A percentile compares a stretch with the other conserved stretches of the same genome.
Evolutionary conservation across 2,888 invertebrate genomes (phyloP).

Genomic region (Heliconius cydno): DNA sequence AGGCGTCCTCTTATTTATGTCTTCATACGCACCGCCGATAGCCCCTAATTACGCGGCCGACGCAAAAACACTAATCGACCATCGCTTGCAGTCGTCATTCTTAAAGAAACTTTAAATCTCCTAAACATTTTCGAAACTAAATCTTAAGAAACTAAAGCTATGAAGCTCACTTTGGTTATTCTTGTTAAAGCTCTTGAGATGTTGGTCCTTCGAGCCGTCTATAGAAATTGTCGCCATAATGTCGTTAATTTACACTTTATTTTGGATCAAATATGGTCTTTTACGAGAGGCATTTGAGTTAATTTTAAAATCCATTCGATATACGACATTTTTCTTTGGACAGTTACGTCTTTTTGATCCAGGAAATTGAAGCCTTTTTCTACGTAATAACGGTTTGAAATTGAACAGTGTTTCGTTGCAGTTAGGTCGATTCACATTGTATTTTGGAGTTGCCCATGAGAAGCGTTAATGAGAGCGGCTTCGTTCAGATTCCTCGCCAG

Average conservation of each 20-base stretch:
- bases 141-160: background rate
- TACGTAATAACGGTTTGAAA: conserved; percentile 40
- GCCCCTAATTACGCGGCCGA: conserved; percentile 78
- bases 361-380: conserved; percentile 19
- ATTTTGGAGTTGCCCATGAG: conserved; percentile 58
- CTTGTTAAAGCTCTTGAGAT: conserved; percentile 30
- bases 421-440: conserved; percentile 55
- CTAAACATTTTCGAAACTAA: background rate
- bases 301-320: conserved; percentile 36
- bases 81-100: conserved; percentile 57
- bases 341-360: background rate
- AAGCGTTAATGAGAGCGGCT: conserved; percentile 81
- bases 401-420: conserved; percentile 39
- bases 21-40: conserved; percentile 82
- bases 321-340: conserved; percentile 42
- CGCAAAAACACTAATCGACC: conserved; percentile 82
- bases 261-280: conserved; percentile 47
- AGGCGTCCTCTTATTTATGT: conserved; percentile 79
- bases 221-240: conserved; percentile 48
- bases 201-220: conserved; percentile 40
- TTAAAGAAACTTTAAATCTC: conserved; percentile 7
- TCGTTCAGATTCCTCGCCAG: conserved; percentile 73
- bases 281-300: conserved; percentile 42
- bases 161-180: conserved; percentile 8
- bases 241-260: conserved; percentile 42